Evolutionary conservation across 2,797 vertebrate genomes (phyloP).

Genomic region (Myotis findleyi): DNA sequence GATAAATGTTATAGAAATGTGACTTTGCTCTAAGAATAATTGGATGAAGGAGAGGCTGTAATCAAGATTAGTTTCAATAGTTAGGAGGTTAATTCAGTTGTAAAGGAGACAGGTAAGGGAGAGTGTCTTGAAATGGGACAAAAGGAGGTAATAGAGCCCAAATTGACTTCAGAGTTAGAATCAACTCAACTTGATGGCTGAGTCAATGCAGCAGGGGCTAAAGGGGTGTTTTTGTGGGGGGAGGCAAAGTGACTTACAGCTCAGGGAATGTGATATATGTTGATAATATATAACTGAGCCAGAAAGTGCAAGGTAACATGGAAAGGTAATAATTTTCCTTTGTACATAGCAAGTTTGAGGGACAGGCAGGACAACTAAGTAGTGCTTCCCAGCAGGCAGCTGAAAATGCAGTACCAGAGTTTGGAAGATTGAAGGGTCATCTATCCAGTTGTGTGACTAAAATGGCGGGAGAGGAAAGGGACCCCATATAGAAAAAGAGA

Average conservation of each 20-base stretch:
- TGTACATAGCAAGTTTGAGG: neutral
- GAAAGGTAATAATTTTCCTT: neutral
- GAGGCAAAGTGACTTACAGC: neutral
- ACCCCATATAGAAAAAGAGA: neutral
- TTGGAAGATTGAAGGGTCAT: neutral
- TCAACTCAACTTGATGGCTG: neutral
- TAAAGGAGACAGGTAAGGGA: neutral
- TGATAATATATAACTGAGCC: neutral
- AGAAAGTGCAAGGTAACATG: neutral
- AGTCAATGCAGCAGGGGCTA: neutral
- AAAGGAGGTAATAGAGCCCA: neutral
- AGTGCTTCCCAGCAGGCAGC: neutral
- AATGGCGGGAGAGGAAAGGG: neutral
- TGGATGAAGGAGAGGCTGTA: neutral
- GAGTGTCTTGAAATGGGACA: neutral
- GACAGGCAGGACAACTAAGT: neutral
- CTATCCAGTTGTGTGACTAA: neutral
- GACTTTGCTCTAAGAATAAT: neutral
- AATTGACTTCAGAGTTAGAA: neutral
- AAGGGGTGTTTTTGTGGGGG: neutral
- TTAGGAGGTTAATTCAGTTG: neutral
- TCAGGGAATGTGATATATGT: neutral
- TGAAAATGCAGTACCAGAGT: neutral
- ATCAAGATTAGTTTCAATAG: neutral
- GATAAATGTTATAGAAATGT: slow-evolving; percentile 16